Evolutionary conservation across 1,140 invertebrate species (phyloP).

Genomic region (Zaprionus kolodkinae): DNA sequence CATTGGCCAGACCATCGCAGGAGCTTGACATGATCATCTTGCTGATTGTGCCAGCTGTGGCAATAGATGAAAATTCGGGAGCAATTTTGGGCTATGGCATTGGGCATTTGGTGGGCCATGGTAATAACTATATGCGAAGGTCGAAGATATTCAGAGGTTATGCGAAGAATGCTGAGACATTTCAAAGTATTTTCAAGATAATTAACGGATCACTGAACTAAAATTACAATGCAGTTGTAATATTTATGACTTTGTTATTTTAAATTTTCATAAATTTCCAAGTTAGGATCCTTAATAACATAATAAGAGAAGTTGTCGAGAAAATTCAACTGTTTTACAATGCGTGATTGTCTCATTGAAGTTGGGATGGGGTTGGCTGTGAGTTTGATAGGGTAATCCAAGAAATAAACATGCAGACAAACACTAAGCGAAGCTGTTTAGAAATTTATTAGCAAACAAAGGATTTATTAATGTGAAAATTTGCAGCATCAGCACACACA

Average conservation of each 20-base stretch:
- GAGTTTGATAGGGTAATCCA: background rate
- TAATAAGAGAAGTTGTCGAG: background rate
- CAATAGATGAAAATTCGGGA: background rate
- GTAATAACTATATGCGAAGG: background rate
- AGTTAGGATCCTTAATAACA: too few relatives aligned
- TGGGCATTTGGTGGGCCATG: background rate
- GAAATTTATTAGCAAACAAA: constrained; percentile 77
- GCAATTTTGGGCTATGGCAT: background rate
- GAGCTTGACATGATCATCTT: background rate
- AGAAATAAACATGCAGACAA: constrained; percentile 48
- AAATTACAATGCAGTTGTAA: background rate
- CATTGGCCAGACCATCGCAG: background rate
- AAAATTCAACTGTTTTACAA: constrained; percentile 1
- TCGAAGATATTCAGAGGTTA: background rate
- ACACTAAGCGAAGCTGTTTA: constrained; percentile 45
- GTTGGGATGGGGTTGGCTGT: background rate
- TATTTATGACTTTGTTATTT: too few relatives aligned
- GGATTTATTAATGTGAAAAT: constrained; percentile 78
- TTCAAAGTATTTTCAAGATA: background rate
- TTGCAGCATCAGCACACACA: constrained; percentile 73
- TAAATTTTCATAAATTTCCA: too few relatives aligned
- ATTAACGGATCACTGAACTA: background rate
- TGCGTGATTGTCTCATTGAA: background rate
- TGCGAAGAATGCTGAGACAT: background rate
- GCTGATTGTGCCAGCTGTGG: background rate